phyloP scores from a whole-genome alignment of 2,888 invertebrate genomes.

The Xanthorhoe designata region DNA sequence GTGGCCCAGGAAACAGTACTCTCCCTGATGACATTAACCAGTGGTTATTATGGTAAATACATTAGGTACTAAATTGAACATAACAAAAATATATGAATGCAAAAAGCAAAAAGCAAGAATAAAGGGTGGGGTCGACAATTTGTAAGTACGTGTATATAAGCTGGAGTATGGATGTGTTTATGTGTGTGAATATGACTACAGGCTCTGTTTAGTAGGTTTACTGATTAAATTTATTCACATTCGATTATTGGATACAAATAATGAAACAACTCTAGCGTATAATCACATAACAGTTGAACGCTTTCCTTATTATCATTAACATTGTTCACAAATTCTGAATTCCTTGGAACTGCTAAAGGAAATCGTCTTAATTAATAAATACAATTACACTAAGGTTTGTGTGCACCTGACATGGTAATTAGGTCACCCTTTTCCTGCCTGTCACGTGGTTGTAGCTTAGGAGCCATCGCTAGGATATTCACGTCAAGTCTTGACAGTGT shows the following conservation, averaged over 20 bases:
- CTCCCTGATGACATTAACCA: no score
- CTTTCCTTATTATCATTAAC: not conserved
- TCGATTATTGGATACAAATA: not conserved
- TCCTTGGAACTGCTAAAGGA: not conserved
- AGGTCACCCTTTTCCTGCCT: constrained; percentile 35
- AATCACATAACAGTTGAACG: not conserved
- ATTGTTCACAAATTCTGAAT: not conserved
- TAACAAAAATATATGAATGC: no score
- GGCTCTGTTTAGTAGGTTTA: no score
- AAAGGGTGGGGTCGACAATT: no score
- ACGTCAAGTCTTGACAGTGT: constrained; percentile 10
- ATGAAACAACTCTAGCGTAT: not conserved
- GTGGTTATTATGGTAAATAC: no score
- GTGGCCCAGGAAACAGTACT: no score
- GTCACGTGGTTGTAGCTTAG: constrained; percentile 23
- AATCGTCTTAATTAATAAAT: constrained; percentile 15
- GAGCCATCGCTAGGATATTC: constrained; percentile 4
- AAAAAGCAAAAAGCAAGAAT: no score
- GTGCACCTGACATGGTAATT: constrained; percentile 42
- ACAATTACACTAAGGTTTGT: constrained; percentile 11
- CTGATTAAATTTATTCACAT: not conserved
- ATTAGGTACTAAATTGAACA: no score
- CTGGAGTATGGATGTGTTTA: no score
- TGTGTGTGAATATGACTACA: no score
- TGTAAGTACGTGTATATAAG: no score